Evolutionary conservation across 2,113 vertebrate genomes (phyloP), one percentile per base, ranked within the genome.

Genomic region (Paralichthys olivaceus): DNA sequence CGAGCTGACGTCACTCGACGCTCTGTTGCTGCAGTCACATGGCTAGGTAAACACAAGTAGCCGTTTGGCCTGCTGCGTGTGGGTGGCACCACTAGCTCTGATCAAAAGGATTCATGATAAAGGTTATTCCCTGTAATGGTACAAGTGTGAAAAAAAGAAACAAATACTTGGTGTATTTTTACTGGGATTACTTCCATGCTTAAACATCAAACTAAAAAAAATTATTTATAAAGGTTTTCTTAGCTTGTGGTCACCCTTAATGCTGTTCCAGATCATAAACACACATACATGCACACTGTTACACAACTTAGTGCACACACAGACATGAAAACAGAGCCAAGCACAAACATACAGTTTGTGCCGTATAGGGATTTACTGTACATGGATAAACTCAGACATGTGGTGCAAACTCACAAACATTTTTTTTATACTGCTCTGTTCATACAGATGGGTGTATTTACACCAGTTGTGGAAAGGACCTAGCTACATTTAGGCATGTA

Each of bases 1-100:
- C 43, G 15, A 5, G 74, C 69, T 89, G 90, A 89, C 88, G 87
- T 93, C 92, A 90, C 53, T 19, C 64, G 61, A 43, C 2, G 54
- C 40, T 73, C 79, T 2, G 66, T 72, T 56, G 83, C 72, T 69
- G 32, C 66, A 78, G 84, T 91, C 89, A 85, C 91, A 87, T 90
- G 85, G 85, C 81, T 77, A 88, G 75, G 87, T 90, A 90, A 92
- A 92, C 92, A 92, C 29, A 45, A 58, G 80, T 75, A 74, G 76
- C 75, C 7, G 25, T 74, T 85, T 63, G 79, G 63, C 45, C 45
- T 56, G 60, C 34, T 69, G 72, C 78, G 75, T 59, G 69, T n/a
- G 58, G 58, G 58, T 69, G 76, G 59, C 68, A 76, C 37, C 56
- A 29, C 56, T 45, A 55, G 71, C 64, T 69, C 64, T 19, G 45